A percentile compares a stretch with the other conserved stretches of the same genome.
These are phyloP conservation scores for Sinocyclocheilus anophthalmus DNA, from an alignment of 2,113 vertebrate species.

Conservation along the genomic window DNA sequence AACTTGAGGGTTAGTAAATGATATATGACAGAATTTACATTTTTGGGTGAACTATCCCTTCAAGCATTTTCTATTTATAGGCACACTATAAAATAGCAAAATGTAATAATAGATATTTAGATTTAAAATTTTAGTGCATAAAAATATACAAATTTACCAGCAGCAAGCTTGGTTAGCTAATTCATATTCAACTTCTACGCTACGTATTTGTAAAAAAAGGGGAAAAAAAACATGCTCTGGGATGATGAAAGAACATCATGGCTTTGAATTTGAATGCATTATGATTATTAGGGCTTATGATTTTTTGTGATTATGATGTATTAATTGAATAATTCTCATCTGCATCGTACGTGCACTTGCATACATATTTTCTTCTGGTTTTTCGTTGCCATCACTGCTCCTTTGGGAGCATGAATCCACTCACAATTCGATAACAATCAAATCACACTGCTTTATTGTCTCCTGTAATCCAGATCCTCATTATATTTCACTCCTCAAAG, in stretches of 20 bases:
- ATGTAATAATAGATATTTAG: not conserved
- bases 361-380: not conserved
- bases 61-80: not conserved
- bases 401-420: conserved; percentile 26
- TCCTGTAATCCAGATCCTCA: conserved; percentile 44
- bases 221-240: too few species aligned
- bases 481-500: conserved; percentile 27
- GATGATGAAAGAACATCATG: not conserved
- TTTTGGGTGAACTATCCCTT: too few species aligned
- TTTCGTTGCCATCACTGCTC: conserved; percentile 2
- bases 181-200: too few species aligned
- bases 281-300: not conserved
- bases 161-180: not conserved
- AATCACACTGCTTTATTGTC: conserved; percentile 40
- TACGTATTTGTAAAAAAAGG: too few species aligned
- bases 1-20: too few species aligned
- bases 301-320: not conserved
- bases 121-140: not conserved
- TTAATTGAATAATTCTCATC: conserved; percentile 21
- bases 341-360: not conserved
- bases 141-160: not conserved
- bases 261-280: conserved; percentile 5
- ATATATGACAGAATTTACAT: too few species aligned
- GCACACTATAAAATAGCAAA: not conserved
- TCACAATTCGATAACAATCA: conserved; percentile 47